Evolutionary conservation across 2,797 vertebrate species (phyloP).

Genomic region (Platalea minor): DNA sequence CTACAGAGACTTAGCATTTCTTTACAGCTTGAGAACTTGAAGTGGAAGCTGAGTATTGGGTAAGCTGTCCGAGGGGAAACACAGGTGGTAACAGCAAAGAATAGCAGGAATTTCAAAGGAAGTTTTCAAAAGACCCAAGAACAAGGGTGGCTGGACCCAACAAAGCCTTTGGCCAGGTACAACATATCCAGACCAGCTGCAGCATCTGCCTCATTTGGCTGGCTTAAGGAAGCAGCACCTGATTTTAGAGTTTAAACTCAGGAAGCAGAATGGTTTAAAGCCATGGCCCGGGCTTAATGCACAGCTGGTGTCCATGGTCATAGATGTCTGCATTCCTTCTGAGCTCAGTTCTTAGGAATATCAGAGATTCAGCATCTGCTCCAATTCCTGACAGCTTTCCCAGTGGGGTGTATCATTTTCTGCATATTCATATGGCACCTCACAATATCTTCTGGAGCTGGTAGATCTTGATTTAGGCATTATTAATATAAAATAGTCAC

Average conservation of each 20-base stretch:
- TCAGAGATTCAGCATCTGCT: not conserved
- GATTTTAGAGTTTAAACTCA: not conserved
- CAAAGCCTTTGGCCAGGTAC: not conserved
- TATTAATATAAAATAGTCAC: not conserved
- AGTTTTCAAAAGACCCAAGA: not conserved
- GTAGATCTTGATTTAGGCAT: not conserved
- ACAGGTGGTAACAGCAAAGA: not conserved
- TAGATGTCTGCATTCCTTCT: rapidly evolving
- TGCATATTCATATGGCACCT: not conserved
- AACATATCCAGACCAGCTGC: not conserved
- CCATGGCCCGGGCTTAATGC: not conserved
- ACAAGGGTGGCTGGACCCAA: rapidly evolving
- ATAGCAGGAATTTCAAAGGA: not conserved
- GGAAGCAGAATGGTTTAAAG: not conserved
- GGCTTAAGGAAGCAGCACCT: not conserved
- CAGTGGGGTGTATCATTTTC: not conserved
- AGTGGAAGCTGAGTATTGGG: not conserved
- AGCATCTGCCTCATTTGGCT: not conserved
- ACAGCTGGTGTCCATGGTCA: not conserved
- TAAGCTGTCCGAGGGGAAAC: not conserved
- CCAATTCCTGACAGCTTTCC: not conserved
- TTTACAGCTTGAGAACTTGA: not conserved
- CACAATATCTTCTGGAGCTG: not conserved
- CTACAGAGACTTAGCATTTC: not conserved
- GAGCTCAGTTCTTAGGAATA: not conserved